Evolutionary conservation across 2,888 invertebrate genomes (phyloP).

Genomic region (Dorcus hopei): DNA sequence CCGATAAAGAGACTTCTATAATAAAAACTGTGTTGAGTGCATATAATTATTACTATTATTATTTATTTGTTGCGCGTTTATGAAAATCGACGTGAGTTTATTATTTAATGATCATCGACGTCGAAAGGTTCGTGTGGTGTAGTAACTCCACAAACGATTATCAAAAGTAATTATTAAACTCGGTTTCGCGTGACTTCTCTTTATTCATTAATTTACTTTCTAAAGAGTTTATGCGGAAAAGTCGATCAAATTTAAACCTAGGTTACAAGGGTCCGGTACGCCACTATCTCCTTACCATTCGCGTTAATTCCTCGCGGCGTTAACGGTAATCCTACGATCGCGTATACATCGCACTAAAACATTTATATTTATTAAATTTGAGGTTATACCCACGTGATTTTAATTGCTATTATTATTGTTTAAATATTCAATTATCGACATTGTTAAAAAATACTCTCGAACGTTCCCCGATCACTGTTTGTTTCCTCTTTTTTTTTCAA

Average conservation of each 20-base stretch:
- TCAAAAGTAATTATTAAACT: no score
- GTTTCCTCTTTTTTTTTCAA: constrained; percentile 14
- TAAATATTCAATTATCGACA: constrained; percentile 36
- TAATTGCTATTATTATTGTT: constrained; percentile 32
- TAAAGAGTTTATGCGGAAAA: background rate
- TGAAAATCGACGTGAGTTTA: no score
- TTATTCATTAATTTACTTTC: background rate
- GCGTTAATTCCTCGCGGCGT: background rate
- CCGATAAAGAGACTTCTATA: no score
- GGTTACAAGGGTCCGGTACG: background rate
- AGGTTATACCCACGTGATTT: constrained; percentile 33
- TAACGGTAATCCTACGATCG: constrained; percentile 15
- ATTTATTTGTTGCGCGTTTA: no score
- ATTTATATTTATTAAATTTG: constrained; percentile 31
- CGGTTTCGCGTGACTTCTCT: background rate
- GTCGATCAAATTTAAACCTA: no score
- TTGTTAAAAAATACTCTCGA: constrained; percentile 34
- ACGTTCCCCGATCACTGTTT: constrained; percentile 18
- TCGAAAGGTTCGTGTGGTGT: no score
- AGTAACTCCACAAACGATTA: no score
- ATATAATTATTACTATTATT: no score
- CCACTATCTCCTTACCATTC: background rate
- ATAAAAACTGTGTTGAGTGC: no score
- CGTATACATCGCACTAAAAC: constrained; percentile 43
- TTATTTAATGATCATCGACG: no score